These are phyloP conservation scores for Eumacrocentrus americanus DNA, from an alignment of 2,888 invertebrate species.

Conservation along the genomic window DNA sequence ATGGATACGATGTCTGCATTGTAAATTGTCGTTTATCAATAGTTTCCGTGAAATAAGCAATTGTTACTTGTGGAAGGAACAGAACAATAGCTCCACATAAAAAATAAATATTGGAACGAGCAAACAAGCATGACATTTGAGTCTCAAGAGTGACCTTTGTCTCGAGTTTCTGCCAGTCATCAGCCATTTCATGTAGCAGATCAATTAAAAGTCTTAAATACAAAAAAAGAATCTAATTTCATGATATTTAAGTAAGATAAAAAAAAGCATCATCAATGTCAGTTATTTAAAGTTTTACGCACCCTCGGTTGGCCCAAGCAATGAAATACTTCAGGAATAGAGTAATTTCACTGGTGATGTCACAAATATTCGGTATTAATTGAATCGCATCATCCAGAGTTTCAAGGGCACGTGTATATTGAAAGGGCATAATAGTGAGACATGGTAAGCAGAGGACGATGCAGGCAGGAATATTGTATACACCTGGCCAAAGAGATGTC, in stretches of 20 bases:
- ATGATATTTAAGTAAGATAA: too few relatives aligned
- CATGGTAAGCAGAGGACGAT: background rate
- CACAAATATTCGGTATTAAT: conserved; percentile 6
- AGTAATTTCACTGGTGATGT: background rate
- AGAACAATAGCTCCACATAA: background rate
- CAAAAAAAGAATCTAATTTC: background rate
- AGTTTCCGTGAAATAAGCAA: background rate
- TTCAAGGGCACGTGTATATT: background rate
- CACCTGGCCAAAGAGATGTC: background rate
- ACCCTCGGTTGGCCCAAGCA: conserved; percentile 22
- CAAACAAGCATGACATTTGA: background rate
- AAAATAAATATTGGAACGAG: background rate
- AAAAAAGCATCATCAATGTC: background rate
- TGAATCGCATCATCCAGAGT: background rate
- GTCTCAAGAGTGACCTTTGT: background rate
- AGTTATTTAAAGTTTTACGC: background rate
- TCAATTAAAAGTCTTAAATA: conserved; percentile 2
- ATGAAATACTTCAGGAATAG: conserved; percentile 4
- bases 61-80: background rate
- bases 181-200: conserved; percentile 12
- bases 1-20: conserved; percentile 12
- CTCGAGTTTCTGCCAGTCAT: conserved; percentile 4
- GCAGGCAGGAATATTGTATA: background rate
- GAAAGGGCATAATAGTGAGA: conserved; percentile 17
- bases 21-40: conserved; percentile 1